These are phyloP conservation scores for Trematocara variabile DNA, from an alignment of 2,113 vertebrate species.

Conservation along the genomic window DNA sequence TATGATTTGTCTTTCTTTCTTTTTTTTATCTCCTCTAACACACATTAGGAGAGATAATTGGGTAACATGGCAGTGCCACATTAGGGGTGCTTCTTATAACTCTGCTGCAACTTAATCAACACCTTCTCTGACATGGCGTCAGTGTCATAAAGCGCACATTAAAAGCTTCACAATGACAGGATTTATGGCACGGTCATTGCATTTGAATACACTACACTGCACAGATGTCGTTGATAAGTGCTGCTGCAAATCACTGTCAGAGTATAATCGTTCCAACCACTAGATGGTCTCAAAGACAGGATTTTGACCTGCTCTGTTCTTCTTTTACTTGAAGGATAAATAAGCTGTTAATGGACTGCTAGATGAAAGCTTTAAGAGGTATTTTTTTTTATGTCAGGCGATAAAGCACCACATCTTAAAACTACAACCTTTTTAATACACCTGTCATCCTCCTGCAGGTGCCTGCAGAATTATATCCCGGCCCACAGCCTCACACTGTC, in stretches of 20 bases:
- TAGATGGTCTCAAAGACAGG: background rate
- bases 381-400: background rate
- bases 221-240: background rate
- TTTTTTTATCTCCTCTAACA: background rate
- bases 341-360: background rate
- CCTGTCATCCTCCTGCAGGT: conserved; percentile 71
- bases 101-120: background rate
- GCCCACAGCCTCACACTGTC: conserved; percentile 92
- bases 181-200: background rate
- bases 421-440: background rate
- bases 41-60: background rate
- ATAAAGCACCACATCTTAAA: background rate
- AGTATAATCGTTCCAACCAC: background rate
- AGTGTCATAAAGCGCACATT: background rate
- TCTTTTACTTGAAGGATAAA: background rate
- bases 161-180: background rate
- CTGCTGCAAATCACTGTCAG: background rate
- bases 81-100: background rate
- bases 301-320: background rate
- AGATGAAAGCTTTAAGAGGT: background rate
- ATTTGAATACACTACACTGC: background rate
- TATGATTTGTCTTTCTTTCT: background rate
- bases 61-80: background rate
- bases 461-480: conserved; percentile 96
- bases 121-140: background rate